Base-by-base conservation (phyloP, 2,113 vertebrate species). In the Hippocampus abdominalis region DNA sequence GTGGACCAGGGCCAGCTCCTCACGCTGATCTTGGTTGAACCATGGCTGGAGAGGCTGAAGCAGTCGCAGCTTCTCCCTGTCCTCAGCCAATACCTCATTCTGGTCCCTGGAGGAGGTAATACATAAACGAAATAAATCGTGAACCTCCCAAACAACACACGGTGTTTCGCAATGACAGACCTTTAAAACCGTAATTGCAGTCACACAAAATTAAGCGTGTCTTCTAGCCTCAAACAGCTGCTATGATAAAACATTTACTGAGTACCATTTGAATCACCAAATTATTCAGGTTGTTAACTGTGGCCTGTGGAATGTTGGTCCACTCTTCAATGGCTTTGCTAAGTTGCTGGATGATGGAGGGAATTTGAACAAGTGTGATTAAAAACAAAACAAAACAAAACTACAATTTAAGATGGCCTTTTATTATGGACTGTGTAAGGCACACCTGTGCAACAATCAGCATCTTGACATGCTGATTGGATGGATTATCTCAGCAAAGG, bases 1-100 rank as follows among this genome's bases (percentile, higher is more conserved):
- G 36, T 93, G 93, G 60, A 93, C 93, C 39, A 90, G 81, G 2
- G 92, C 91, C 27, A 96, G 92, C 89, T 96, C 96, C 77, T 91
- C 77, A 82, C 88, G 92, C 75, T 96, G 96, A 25, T 91, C 84
- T 0, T 84, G 88, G 0, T 83, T 94, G 83, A 97, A 95, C 85
- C 86, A 90, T 0, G 95, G 96, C 89, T 98, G 95, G 54, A 77
- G 90, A 46, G 77, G 83, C 23, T 76, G 88, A 91, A 95, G 89
- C 21, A 87, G 83, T 0, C 71, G 79, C 23, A 98, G 91, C 73
- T 94, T 94, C 71, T 93, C 92, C 70, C 91, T 81, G 86, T 96
- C 96, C 68, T 94, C 91, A 44, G 92, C 92, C 51, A 96, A 81
- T 57, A 97, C 93, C 0, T 91, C 86, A 53, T 85, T 91, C 83